Evolutionary conservation across 2,888 invertebrate genomes (phyloP), one percentile per base, ranked within the genome.

Genomic region (Notodonta dromedarius): DNA sequence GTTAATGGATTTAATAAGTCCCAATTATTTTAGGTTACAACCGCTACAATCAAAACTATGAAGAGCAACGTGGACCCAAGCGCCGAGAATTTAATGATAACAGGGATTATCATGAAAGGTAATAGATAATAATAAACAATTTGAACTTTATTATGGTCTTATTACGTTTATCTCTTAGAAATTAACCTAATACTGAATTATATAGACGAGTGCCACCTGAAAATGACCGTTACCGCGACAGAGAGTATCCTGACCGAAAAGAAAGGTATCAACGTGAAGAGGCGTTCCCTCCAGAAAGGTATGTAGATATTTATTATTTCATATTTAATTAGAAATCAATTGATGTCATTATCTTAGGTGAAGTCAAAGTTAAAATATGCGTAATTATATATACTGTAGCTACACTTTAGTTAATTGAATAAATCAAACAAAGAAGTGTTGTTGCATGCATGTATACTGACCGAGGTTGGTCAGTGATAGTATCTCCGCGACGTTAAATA

Each of bases 401-500:
- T 35, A 35, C 4, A 35, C 35, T 7, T 5, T 48, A 48, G 11
- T 48, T 48, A 16, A 50, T 50, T 16, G 9, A 50, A 11, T 16
- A 56, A 59, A 16, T 60, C 46, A 51, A 39, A 54, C 13, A 54
- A 61, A 59, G 53, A 61, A 70, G 66, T 69, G 69, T 70, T 75
- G 69, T 73, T 84, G 87, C 84, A 87, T 88, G 86, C 78, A 74
- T 80, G 79, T 77, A 75, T 80, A 76, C 80, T 78, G 76, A 69
- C 75, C 74, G 70, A 63, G 66, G 52, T 16, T 61, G 71, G 75
- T 67, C 74, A 67, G 78, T 78, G 78, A 74, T 73, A 82, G 80
- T 76, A 58, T 68, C 82, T 73, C 73, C 77, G 84, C 86, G 81
- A 81, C 83, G 85, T 88, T 91, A 91, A 91, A 91, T 85, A 78